Conservation (phyloP, 2,797 vertebrate genomes). For the Sebastes baramenuke region DNA sequence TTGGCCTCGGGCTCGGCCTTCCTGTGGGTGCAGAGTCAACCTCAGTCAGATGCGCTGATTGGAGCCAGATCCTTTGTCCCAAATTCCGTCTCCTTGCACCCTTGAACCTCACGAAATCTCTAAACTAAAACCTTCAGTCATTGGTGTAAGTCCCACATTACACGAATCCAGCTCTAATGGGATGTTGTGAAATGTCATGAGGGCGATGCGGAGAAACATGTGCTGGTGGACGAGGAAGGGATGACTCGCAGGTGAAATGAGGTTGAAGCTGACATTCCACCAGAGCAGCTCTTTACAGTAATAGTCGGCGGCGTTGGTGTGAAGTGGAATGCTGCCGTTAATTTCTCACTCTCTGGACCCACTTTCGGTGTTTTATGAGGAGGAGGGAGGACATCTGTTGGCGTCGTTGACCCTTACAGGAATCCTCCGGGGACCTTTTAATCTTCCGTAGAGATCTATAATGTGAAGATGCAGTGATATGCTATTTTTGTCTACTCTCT, state of each 20-base stretch:
- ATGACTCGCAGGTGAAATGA: slow-evolving; percentile 54
- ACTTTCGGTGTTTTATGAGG: slow-evolving; percentile 56
- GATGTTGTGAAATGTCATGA: slow-evolving; percentile 52
- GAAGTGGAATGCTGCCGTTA: slow-evolving; percentile 43
- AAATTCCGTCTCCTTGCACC: slow-evolving; percentile 58
- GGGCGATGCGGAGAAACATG: slow-evolving; percentile 1
- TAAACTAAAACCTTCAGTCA: slow-evolving; percentile 54
- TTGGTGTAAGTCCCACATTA: slow-evolving; percentile 44
- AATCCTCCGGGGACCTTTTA: slow-evolving; percentile 48
- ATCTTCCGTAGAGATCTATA: slow-evolving; percentile 61
- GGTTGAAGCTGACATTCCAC: slow-evolving; percentile 42
- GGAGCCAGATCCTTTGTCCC: slow-evolving; percentile 74
- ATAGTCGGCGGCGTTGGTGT: slow-evolving; percentile 6
- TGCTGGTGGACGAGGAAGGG: slow-evolving; percentile 10
- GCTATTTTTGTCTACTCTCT: slow-evolving; percentile 68
- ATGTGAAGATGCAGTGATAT: slow-evolving; percentile 45
- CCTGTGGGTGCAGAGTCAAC: slow-evolving; percentile 68
- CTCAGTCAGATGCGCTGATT: slow-evolving; percentile 69
- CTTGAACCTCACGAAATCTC: slow-evolving; percentile 66
- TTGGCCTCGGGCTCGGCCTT: slow-evolving; percentile 61
- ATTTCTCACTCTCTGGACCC: slow-evolving; percentile 42
- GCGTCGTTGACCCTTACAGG: slow-evolving; percentile 51
- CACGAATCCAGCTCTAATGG: slow-evolving; percentile 36
- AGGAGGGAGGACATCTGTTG: slow-evolving; percentile 68
- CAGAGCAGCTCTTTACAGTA: slow-evolving; percentile 5